Conservation (phyloP, 2,888 invertebrate species). For the Tanytarsus gracilentus region DNA sequence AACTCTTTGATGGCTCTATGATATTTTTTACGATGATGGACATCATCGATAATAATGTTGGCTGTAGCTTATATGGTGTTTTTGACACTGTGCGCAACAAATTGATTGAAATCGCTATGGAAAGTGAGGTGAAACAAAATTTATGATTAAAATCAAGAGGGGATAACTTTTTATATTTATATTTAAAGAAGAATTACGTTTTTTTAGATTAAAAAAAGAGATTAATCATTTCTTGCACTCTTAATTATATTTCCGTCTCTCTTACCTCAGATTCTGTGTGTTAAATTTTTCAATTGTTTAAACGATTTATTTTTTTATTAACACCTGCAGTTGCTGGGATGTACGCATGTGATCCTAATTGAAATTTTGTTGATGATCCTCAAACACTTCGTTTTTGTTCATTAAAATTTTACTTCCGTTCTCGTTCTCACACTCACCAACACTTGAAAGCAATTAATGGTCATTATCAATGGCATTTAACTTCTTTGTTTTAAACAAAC, state of each 20-base stretch:
- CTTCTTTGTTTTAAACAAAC: neutral
- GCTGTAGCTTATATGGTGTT: constrained; percentile 2
- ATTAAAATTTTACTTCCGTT: constrained; percentile 6
- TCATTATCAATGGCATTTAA: constrained; percentile 1
- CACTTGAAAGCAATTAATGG: neutral
- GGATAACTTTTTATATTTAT: no score
- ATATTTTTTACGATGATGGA: constrained; percentile 10
- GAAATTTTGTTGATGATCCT: neutral
- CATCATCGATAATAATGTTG: constrained; percentile 11
- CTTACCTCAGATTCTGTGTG: no score
- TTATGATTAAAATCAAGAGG: no score
- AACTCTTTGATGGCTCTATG: constrained; percentile 21
- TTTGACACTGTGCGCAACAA: constrained; percentile 11
- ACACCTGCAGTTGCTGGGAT: neutral
- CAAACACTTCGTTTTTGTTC: neutral
- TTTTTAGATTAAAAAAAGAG: no score
- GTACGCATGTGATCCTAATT: neutral
- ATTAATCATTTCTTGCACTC: no score
- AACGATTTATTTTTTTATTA: neutral
- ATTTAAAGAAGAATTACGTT: no score
- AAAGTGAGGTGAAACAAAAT: neutral
- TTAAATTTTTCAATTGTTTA: neutral
- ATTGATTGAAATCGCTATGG: constrained; percentile 6
- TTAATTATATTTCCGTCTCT: no score
- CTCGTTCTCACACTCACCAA: neutral